Evolutionary conservation across 2,888 invertebrate species (phyloP).

Genomic region (Nomada flava): DNA sequence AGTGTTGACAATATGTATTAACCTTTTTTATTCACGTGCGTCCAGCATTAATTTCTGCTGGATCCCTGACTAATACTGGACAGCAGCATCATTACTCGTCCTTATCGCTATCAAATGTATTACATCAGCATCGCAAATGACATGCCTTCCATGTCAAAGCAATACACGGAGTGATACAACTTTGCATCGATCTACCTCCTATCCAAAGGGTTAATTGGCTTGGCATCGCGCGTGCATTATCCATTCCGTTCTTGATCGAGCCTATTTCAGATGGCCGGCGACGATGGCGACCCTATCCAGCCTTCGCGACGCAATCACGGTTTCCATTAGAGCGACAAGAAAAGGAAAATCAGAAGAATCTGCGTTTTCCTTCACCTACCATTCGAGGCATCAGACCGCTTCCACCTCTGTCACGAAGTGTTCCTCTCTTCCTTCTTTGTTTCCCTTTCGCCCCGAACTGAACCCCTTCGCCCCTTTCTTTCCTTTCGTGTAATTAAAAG

Average conservation of each 20-base stretch:
- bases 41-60: too few species aligned
- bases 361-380: background rate
- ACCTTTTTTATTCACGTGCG: too few species aligned
- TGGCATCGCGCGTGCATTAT: slow-evolving; percentile 20
- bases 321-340: slow-evolving; percentile 39
- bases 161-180: too few species aligned
- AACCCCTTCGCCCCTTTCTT: background rate
- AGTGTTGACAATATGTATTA: too few species aligned
- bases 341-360: background rate
- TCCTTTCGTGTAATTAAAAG: slow-evolving; percentile 62
- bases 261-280: slow-evolving; percentile 21
- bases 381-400: slow-evolving; percentile 17
- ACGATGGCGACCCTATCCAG: slow-evolving; percentile 21
- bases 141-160: too few species aligned
- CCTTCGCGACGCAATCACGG: slow-evolving; percentile 24
- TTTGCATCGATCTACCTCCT: too few species aligned
- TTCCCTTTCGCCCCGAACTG: background rate
- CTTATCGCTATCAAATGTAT: too few species aligned
- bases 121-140: too few species aligned
- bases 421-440: background rate
- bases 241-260: background rate
- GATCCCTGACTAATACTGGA: too few species aligned
- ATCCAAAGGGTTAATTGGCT: slow-evolving; percentile 34
- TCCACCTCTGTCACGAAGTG: slow-evolving; percentile 27
- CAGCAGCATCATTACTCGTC: too few species aligned